Conservation (phyloP, 2,113 vertebrate genomes). For the Deroptyus accipitrinus region DNA sequence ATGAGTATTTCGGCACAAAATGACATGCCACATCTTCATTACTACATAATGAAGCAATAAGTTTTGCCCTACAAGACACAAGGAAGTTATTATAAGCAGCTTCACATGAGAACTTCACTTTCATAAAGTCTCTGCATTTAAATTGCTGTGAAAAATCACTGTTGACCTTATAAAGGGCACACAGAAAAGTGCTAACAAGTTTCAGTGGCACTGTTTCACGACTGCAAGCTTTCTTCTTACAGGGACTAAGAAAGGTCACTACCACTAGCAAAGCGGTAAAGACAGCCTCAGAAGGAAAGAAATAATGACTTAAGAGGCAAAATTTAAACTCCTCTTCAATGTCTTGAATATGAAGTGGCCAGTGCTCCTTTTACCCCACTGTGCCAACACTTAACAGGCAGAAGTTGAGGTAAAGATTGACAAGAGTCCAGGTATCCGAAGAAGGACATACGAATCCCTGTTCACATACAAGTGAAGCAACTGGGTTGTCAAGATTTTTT, state of each 20-base stretch:
- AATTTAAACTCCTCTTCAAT: neutral
- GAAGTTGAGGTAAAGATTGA: neutral
- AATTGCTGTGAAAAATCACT: neutral
- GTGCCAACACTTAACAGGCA: neutral
- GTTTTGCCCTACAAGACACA: neutral
- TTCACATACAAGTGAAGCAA: neutral
- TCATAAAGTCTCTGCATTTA: neutral
- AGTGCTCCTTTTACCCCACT: neutral
- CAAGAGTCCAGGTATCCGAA: neutral
- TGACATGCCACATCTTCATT: neutral
- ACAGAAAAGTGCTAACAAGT: neutral
- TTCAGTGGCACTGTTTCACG: neutral
- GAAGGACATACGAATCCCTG: neutral
- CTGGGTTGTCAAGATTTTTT: neutral
- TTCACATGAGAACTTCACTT: neutral
- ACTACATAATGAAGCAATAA: neutral
- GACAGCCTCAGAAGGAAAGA: neutral
- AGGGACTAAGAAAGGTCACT: neutral
- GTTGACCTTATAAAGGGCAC: neutral
- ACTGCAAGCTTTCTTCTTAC: neutral
- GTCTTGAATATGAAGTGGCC: neutral
- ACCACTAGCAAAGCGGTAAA: neutral
- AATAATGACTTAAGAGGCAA: neutral
- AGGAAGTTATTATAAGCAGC: neutral
- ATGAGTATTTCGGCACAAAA: neutral